Conservation (phyloP, 1,140 invertebrate species). For the Propsilocerus akamusi region DNA sequence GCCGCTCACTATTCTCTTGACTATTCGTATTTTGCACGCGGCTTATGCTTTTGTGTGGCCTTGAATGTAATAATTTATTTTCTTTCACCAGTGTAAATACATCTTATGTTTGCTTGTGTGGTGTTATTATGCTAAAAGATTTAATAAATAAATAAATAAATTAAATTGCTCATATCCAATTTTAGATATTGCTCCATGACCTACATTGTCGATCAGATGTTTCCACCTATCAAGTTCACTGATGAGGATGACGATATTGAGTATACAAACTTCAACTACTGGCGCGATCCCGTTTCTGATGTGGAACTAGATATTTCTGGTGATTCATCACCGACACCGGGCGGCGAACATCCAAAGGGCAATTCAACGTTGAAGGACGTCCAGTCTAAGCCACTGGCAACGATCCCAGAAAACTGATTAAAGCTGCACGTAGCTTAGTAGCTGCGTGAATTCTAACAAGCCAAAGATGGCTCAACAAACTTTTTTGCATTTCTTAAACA, state of each 20-base stretch:
- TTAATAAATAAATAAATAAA: background rate
- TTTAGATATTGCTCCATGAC: slow-evolving; percentile 82
- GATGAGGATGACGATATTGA: slow-evolving; percentile 54
- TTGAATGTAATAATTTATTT: no score
- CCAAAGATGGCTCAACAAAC: no score
- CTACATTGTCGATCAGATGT: slow-evolving; percentile 85
- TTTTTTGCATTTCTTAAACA: no score
- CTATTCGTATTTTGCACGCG: no score
- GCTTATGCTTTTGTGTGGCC: no score
- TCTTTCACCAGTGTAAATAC: no score
- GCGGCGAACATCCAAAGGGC: no score
- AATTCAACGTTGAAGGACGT: background rate
- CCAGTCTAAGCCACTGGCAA: background rate
- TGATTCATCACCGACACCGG: background rate
- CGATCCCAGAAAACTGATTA: background rate
- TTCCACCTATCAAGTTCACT: slow-evolving; percentile 41
- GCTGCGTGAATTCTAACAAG: no score
- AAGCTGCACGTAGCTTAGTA: no score
- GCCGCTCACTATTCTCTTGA: no score
- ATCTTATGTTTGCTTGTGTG: background rate
- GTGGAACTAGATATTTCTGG: slow-evolving; percentile 5
- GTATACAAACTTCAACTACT: slow-evolving; percentile 78
- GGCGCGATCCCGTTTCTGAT: slow-evolving; percentile 65
- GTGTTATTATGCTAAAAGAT: background rate
- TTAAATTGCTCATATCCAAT: slow-evolving; percentile 9